Evolutionary conservation across 1,140 invertebrate genomes (phyloP).

Genomic region (Pemphigus obesinymphae): DNA sequence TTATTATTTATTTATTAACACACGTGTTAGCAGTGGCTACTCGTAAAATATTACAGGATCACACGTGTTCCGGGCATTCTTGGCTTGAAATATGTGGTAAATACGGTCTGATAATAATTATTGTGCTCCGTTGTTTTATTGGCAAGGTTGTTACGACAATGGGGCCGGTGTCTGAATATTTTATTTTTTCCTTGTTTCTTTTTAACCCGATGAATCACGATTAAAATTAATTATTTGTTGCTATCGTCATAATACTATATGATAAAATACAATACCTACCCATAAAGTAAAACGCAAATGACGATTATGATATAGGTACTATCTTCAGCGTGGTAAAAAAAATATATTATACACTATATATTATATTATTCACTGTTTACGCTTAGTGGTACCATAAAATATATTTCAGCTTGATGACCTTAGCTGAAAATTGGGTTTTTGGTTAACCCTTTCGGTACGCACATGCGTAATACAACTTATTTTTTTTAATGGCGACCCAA

Average conservation of each 20-base stretch:
- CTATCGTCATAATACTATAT: not conserved
- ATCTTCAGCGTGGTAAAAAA: too few relatives aligned
- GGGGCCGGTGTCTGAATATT: not conserved
- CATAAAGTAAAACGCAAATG: not conserved
- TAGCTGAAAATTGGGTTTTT: too few relatives aligned
- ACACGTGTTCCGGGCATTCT: conserved; percentile 16
- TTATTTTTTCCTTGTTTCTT: conserved; percentile 20
- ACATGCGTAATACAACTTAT: too few relatives aligned
- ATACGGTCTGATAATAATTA: not conserved
- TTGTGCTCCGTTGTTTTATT: not conserved
- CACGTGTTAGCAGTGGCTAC: not conserved
- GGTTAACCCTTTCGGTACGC: too few relatives aligned
- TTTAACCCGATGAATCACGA: conserved; percentile 16
- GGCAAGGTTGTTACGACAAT: conserved; percentile 28
- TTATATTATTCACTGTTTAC: too few relatives aligned
- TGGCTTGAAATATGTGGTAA: not conserved
- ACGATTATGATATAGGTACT: not conserved
- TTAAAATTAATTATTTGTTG: not conserved
- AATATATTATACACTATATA: too few relatives aligned
- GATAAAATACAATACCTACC: too few relatives aligned
- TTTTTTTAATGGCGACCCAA: too few relatives aligned
- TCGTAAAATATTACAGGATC: not conserved
- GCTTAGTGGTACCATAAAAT: too few relatives aligned
- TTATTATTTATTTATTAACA: too few relatives aligned
- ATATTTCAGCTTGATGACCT: too few relatives aligned